phyloP scores from a whole-genome alignment of 2,888 invertebrate species.

The Cryptophagus acutangulus region DNA sequence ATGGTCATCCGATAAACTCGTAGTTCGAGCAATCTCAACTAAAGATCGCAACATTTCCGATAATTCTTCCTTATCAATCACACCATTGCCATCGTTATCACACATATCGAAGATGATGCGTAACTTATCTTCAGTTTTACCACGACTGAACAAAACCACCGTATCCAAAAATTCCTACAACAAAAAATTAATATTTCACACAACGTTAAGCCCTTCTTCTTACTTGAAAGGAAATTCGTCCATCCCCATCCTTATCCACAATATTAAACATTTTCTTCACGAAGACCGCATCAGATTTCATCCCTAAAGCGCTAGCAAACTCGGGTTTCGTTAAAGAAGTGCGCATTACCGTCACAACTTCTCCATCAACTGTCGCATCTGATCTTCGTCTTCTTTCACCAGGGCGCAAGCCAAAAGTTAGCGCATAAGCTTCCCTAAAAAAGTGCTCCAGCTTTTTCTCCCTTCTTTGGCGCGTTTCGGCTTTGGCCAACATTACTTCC shows the following conservation, averaged over 20 bases:
- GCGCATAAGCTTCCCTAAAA: conserved; percentile 91
- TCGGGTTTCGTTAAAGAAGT: conserved; percentile 88
- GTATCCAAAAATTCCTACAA: conserved; percentile 88
- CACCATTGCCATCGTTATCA: conserved; percentile 89
- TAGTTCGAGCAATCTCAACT: conserved; percentile 89
- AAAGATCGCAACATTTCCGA: conserved; percentile 90
- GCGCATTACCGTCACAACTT: conserved; percentile 88
- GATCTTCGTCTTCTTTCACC: conserved; percentile 75
- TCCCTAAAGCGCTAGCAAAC: conserved; percentile 91
- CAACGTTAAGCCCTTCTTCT: conserved; percentile 8
- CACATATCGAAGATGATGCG: conserved; percentile 97
- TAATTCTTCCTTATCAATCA: conserved; percentile 88
- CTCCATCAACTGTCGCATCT: conserved; percentile 66
- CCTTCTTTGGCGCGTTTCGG: conserved; percentile 89
- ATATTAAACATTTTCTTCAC: conserved; percentile 97
- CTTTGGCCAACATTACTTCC: conserved; percentile 83
- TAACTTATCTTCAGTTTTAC: conserved; percentile 88
- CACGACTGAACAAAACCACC: conserved; percentile 85
- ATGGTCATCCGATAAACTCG: conserved; percentile 82
- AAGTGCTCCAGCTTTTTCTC: conserved; percentile 91
- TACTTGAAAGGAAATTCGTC: conserved; percentile 88
- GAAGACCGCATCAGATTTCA: conserved; percentile 92
- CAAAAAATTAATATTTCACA: conserved; percentile 18
- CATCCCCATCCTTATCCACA: conserved; percentile 90
- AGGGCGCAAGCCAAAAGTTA: conserved; percentile 84